Base-by-base conservation (phyloP, 2,113 vertebrate species). In the Struthio camelus region DNA sequence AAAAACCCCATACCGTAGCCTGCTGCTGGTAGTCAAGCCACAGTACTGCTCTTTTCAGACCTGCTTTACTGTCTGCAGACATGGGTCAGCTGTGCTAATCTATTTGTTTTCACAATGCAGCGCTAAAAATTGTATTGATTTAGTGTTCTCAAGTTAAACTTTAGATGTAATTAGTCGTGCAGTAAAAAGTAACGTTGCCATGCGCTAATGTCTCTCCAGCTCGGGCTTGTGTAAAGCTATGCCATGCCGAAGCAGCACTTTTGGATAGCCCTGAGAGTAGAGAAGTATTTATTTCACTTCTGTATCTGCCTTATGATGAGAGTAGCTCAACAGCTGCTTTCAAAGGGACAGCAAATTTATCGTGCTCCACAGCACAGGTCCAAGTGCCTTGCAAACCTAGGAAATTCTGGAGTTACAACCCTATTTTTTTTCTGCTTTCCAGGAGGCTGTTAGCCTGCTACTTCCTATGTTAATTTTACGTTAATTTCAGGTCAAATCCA, bases 151-250 rank as follows among this genome's bases (percentile, higher is more conserved):
- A 89, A 86, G 77, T 96, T 95, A 96, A 92, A 97, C 90, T 96
- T 97, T 56, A 84, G 85, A 75, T 76, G 80, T 61, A 94, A 95
- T 96, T 97, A 94, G 85, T 94, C 56, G 51, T 79, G 51, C 8
- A 53, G 91, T 76, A 97, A 97, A 98, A 97, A 97, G 78, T 81
- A 93, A 90, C 70, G 64, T 85, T 96, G 92, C 94, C 86, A 87
- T 62, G 77, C 90, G 85, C 53, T 89, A 87, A 93, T 69, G 67
- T 48, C 73, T 88, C 91, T 87, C 75, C 65, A 46, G 10, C 36
- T 64, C 9, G 2, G 67, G 44, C 10, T 97, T 58, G 28, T 54
- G 14, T 62, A 86, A 83, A 95, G 34, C 61, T 61, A 15, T 36
- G 67, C 67, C 2, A 11, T 61, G 80, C 76, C 11, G 3, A 94